Conservation (phyloP, 1,140 invertebrate genomes). For the Cecropterus lyciades region DNA sequence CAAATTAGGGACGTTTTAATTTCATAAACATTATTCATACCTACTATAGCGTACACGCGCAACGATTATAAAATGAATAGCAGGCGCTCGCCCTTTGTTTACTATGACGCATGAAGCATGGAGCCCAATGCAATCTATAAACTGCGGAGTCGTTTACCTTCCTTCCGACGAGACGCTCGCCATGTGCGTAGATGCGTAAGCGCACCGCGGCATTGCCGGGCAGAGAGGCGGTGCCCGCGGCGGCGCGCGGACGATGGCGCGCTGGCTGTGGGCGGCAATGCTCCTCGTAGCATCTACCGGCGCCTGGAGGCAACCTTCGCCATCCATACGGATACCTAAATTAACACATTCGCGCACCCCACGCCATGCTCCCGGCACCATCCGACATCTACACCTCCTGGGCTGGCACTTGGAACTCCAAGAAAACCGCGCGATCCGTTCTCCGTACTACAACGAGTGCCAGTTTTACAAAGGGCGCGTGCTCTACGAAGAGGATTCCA, state of each 20-base stretch:
- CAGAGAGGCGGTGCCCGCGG: conserved; percentile 70
- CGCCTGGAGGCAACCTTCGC: conserved; percentile 51
- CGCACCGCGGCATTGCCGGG: conserved; percentile 59
- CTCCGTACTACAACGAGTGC: conserved; percentile 74
- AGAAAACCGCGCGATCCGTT: conserved; percentile 71
- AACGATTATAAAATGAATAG: conserved; percentile 66
- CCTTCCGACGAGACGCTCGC: conserved; percentile 75
- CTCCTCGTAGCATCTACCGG: conserved; percentile 52
- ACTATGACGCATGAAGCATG: conserved; percentile 76
- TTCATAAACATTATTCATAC: neutral
- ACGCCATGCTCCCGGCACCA: conserved; percentile 47
- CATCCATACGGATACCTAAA: conserved; percentile 43
- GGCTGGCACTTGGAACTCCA: conserved; percentile 73
- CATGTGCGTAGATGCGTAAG: conserved; percentile 79
- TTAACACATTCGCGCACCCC: conserved; percentile 40
- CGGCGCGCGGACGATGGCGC: conserved; percentile 76
- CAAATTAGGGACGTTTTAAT: neutral
- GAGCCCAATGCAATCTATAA: conserved; percentile 71
- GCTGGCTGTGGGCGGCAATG: conserved; percentile 69
- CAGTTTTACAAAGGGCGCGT: conserved; percentile 73
- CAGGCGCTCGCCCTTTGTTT: conserved; percentile 77
- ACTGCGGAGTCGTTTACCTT: conserved; percentile 80
- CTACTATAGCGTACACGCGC: conserved; percentile 46
- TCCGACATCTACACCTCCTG: conserved; percentile 62
- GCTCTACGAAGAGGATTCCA: conserved; percentile 57